phyloP scores from a whole-genome alignment of 2,888 invertebrate genomes.

The Idaea straminata region DNA sequence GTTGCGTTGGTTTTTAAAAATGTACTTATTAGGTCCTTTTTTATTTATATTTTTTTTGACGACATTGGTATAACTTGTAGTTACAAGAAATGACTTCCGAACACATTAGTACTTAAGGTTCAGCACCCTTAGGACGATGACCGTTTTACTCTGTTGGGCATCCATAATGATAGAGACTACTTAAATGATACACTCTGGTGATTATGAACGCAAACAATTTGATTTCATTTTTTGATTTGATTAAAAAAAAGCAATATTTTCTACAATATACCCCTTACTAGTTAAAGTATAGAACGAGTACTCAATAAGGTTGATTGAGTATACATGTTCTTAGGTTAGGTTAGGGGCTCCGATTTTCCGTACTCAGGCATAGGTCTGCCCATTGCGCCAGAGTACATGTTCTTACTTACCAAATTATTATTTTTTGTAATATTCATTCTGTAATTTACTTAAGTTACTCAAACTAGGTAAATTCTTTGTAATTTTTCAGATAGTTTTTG shows the following conservation, averaged over 20 bases:
- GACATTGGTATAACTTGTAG: neutral
- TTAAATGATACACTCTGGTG: constrained; percentile 19
- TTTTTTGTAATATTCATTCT: neutral
- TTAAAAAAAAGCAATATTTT: too few species aligned
- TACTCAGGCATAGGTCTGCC: too few species aligned
- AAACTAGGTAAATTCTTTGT: neutral
- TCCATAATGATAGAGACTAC: constrained; percentile 26
- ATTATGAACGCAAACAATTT: constrained; percentile 9
- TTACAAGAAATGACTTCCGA: neutral
- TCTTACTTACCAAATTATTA: too few species aligned
- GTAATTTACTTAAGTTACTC: neutral
- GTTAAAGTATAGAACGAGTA: too few species aligned
- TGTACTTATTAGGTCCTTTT: too few species aligned
- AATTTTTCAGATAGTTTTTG: neutral
- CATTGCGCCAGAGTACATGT: too few species aligned
- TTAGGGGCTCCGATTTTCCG: too few species aligned
- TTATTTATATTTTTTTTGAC: neutral
- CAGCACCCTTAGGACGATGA: constrained; percentile 43
- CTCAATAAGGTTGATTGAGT: too few species aligned
- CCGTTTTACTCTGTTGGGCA: constrained; percentile 44
- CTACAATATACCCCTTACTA: too few species aligned
- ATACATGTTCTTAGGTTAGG: too few species aligned
- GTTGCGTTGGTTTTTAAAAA: too few species aligned
- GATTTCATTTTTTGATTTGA: constrained; percentile 6
- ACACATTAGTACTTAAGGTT: constrained; percentile 25